A percentile compares a stretch with the other conserved stretches of the same genome.
These are phyloP conservation scores for Trematomus loennbergii DNA, from an alignment of 2,113 vertebrate species.

Conservation along the genomic window DNA sequence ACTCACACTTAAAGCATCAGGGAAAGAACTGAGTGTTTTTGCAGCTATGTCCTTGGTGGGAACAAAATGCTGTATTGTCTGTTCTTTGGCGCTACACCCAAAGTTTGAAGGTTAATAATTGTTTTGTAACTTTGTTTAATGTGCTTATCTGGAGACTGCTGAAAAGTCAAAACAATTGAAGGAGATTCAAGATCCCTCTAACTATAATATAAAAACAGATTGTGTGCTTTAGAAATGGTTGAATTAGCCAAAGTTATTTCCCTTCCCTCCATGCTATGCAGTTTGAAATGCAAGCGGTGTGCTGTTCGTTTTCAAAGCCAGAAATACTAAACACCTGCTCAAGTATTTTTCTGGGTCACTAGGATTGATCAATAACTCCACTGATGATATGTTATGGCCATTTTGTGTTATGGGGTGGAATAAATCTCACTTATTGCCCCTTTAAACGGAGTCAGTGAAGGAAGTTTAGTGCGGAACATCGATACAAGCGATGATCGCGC, in stretches of 20 bases:
- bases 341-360: conserved; percentile 31
- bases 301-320: not conserved
- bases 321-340: conserved; percentile 39
- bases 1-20: conserved; percentile 16
- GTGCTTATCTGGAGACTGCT: too few species aligned
- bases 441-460: conserved; percentile 48
- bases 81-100: not conserved
- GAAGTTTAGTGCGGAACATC: conserved; percentile 46
- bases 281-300: conserved; percentile 8
- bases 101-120: conserved; percentile 12
- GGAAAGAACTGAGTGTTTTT: not conserved
- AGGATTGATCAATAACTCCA: conserved; percentile 54
- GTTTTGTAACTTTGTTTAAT: conserved; percentile 1
- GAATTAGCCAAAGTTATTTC: not conserved
- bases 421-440: conserved; percentile 52
- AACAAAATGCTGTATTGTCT: conserved; percentile 24
- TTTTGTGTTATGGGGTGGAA: conserved; percentile 46
- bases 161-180: not conserved
- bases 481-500: conserved; percentile 25
- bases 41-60: conserved; percentile 18
- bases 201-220: not conserved
- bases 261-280: not conserved
- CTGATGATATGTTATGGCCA: conserved; percentile 50
- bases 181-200: not conserved
- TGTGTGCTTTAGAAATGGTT: not conserved